Evolutionary conservation across 2,113 vertebrate genomes (phyloP).

Genomic region (Forbesichthys agassizii): DNA sequence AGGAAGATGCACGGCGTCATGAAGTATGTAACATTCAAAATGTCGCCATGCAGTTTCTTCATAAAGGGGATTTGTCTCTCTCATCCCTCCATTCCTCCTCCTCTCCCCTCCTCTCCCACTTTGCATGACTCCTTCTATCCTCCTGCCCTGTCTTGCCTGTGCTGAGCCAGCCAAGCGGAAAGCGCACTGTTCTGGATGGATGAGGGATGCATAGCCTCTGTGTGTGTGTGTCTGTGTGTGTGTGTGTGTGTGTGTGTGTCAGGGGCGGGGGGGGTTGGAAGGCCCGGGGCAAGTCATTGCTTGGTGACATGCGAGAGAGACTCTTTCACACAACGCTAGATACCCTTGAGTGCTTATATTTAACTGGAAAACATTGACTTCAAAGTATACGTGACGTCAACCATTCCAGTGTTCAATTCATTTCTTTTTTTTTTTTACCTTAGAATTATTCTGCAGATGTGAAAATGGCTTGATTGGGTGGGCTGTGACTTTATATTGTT

Average conservation of each 20-base stretch:
- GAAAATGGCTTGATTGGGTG: no score
- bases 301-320: no score
- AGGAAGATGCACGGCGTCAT: no score
- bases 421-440: no score
- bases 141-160: slow-evolving; percentile 39
- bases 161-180: slow-evolving; percentile 62
- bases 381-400: no score
- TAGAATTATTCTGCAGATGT: no score
- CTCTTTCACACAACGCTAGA: no score
- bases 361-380: no score
- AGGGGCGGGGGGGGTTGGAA: neutral
- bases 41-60: neutral
- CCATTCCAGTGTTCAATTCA: no score
- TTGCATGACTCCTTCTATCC: slow-evolving; percentile 35
- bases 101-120: neutral
- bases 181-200: slow-evolving; percentile 49
- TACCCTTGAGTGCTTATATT: no score
- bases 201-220: slow-evolving; percentile 25
- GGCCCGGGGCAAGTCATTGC: no score
- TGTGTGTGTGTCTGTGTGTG: slow-evolving; percentile 6
- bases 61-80: neutral
- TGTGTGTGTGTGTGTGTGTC: slow-evolving; percentile 3
- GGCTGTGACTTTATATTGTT: no score
- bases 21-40: neutral
- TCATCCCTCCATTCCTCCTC: neutral